A percentile compares a stretch with the other conserved stretches of the same genome.
These are phyloP conservation scores for Leucania comma DNA, from an alignment of 2,888 invertebrate genomes.

Conservation along the genomic window DNA sequence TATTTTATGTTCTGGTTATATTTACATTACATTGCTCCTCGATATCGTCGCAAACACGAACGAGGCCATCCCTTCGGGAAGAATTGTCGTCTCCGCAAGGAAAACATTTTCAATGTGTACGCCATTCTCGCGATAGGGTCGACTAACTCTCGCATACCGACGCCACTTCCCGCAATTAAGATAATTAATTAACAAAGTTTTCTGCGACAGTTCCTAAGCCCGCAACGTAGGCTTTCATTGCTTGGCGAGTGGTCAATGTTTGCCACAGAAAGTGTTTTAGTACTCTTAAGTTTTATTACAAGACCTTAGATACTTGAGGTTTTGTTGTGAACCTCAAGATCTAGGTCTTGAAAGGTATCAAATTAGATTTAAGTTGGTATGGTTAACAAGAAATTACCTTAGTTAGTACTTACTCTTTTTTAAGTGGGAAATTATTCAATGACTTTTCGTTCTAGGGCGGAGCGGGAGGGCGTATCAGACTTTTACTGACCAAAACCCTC, in stretches of 20 bases:
- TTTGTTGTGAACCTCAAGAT: too few species aligned
- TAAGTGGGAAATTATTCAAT: too few species aligned
- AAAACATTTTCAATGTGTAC: constrained; percentile 62
- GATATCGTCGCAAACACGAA: constrained; percentile 20
- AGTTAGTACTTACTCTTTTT: too few species aligned
- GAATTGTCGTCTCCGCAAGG: constrained; percentile 49
- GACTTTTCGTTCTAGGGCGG: too few species aligned
- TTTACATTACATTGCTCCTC: neutral
- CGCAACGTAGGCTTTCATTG: constrained; percentile 37
- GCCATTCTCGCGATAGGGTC: constrained; percentile 41
- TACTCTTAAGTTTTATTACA: constrained; percentile 14
- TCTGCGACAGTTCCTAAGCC: constrained; percentile 51
- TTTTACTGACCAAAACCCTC: too few species aligned
- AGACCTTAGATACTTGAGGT: constrained; percentile 14
- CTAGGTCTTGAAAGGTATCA: neutral
- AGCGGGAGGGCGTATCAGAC: too few species aligned
- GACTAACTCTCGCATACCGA: constrained; percentile 50
- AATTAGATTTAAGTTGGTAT: constrained; percentile 9
- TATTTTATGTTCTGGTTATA: neutral
- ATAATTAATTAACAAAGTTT: constrained; percentile 64
- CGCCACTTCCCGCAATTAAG: constrained; percentile 62
- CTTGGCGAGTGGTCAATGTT: constrained; percentile 49
- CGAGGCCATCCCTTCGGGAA: constrained; percentile 10
- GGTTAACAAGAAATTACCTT: neutral
- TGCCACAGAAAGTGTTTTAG: constrained; percentile 45